These are phyloP conservation scores for Australoheros scitulus DNA, from an alignment of 2,113 vertebrate species.

Conservation along the genomic window DNA sequence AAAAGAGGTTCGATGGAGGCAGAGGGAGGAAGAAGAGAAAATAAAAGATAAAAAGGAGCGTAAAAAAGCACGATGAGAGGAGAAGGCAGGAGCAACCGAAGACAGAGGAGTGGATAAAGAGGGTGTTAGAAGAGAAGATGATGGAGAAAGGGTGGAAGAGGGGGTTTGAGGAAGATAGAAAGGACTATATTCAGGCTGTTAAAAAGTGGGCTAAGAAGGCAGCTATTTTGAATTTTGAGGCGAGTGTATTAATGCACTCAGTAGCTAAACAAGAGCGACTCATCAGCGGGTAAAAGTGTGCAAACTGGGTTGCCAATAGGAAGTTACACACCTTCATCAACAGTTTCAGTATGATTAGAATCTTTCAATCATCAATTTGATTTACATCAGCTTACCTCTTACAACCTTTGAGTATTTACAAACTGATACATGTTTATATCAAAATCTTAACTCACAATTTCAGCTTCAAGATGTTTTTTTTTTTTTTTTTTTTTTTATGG, in stretches of 20 bases:
- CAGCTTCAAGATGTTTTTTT: background rate
- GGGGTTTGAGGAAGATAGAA: constrained; percentile 24
- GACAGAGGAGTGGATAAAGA: constrained; percentile 14
- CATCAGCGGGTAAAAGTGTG: constrained; percentile 7
- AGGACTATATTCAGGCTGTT: constrained; percentile 11
- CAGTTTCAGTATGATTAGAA: background rate
- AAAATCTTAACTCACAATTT: background rate
- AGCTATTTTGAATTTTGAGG: constrained; percentile 41
- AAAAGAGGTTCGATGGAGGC: constrained; percentile 23
- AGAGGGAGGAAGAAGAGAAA: constrained; percentile 1
- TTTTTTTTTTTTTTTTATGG: too few relatives aligned
- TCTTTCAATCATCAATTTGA: background rate
- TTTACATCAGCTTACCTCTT: background rate
- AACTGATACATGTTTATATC: background rate
- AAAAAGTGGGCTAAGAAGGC: constrained; percentile 32
- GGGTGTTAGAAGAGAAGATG: background rate
- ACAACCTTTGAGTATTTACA: background rate
- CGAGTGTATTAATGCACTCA: constrained; percentile 15
- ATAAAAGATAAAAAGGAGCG: constrained; percentile 23
- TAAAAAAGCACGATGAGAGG: constrained; percentile 21
- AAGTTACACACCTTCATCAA: background rate
- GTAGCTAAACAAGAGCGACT: constrained; percentile 1
- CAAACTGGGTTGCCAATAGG: constrained; percentile 4
- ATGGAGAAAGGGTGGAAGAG: constrained; percentile 10
- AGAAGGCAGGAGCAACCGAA: constrained; percentile 10